Percentiles rank a stretch among this genome's conserved stretches.
phyloP scores from a whole-genome alignment of 2,888 invertebrate genomes.

The Brenthis ino region DNA sequence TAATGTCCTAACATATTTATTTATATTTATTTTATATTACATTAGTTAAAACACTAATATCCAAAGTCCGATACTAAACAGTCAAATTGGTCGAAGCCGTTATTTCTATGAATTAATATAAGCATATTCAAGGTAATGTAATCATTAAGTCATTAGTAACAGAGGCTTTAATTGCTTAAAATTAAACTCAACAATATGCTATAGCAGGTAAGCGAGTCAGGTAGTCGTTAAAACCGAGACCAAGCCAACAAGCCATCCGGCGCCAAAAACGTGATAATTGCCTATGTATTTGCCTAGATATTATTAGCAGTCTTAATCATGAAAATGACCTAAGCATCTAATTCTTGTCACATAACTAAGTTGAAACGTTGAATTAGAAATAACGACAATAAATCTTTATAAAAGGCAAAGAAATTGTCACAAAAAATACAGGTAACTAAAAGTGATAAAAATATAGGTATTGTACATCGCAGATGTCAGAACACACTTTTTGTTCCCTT shows the following conservation, averaged over 20 bases:
- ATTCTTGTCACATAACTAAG: neutral
- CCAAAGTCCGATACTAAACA: too few species aligned
- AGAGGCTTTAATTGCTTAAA: conserved; percentile 15
- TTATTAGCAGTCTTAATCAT: conserved; percentile 6
- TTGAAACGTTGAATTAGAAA: too few species aligned
- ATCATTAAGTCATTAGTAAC: conserved; percentile 1
- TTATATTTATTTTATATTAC: too few species aligned
- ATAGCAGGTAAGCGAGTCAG: conserved; percentile 49
- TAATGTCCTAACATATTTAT: too few species aligned
- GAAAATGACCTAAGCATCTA: neutral
- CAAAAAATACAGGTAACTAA: too few species aligned
- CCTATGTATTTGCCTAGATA: conserved; percentile 15
- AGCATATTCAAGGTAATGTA: neutral
- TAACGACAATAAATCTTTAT: too few species aligned
- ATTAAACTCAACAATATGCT: conserved; percentile 8
- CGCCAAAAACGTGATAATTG: conserved; percentile 37
- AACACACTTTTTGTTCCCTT: too few species aligned
- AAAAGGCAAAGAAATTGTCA: too few species aligned
- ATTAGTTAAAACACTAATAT: too few species aligned
- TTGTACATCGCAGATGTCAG: too few species aligned
- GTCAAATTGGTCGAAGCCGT: neutral
- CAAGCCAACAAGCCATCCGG: conserved; percentile 36
- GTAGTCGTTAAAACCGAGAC: conserved; percentile 44
- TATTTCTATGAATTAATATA: conserved; percentile 7
- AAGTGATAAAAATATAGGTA: too few species aligned